Percentiles rank a stretch among this genome's conserved stretches.
Evolutionary conservation across 2,797 vertebrate genomes (phyloP).

Genomic region (Danio albolineatus): DNA sequence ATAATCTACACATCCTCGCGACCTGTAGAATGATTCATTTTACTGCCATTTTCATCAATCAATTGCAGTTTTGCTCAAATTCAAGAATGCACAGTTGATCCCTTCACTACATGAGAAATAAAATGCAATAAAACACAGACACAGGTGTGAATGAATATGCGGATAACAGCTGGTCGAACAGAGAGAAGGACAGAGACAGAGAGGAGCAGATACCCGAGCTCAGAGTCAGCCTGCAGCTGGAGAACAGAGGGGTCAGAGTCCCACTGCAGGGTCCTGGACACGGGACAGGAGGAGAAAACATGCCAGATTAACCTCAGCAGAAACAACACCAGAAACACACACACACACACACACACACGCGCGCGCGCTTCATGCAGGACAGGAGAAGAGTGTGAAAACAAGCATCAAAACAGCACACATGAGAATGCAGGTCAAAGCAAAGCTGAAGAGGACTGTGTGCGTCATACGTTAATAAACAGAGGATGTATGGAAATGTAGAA

Average conservation of each 20-base stretch:
- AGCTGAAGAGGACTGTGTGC: conserved; percentile 1
- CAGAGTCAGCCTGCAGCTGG: conserved; percentile 97
- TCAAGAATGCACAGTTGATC: not conserved
- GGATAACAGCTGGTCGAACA: not conserved
- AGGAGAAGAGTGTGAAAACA: conserved; percentile 20
- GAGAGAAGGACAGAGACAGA: conserved; percentile 44
- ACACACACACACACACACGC: not conserved
- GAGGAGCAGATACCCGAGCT: conserved; percentile 91
- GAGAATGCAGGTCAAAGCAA: conserved; percentile 14
- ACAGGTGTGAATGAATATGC: not conserved
- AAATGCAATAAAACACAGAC: not conserved
- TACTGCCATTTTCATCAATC: not conserved
- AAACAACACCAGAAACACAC: conserved; percentile 40
- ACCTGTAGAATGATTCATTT: not conserved
- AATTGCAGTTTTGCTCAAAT: not conserved
- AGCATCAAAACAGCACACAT: conserved; percentile 11
- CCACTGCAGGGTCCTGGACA: conserved; percentile 96
- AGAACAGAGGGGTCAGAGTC: conserved; percentile 99
- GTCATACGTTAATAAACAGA: not conserved
- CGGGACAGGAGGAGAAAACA: conserved; percentile 79
- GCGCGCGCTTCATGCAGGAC: conserved; percentile 34
- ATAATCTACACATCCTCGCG: too few species aligned
- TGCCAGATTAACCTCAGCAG: conserved; percentile 69
- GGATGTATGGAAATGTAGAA: too few species aligned
- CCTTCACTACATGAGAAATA: not conserved